A percentile compares a stretch with the other conserved stretches of the same genome.
phyloP scores from a whole-genome alignment of 2,888 invertebrate species.

The Amphimallon solstitiale region DNA sequence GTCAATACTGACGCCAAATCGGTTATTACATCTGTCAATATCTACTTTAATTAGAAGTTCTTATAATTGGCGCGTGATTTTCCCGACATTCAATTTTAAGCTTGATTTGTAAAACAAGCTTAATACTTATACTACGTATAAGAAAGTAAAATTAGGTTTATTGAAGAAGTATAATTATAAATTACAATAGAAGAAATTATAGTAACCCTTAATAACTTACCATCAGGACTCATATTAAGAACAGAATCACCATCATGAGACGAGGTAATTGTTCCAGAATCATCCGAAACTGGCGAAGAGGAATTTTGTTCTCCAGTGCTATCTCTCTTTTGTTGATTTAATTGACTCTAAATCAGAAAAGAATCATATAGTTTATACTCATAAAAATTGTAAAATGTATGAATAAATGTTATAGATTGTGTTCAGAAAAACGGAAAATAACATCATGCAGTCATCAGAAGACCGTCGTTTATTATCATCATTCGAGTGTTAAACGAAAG shows the following conservation, averaged over 20 bases:
- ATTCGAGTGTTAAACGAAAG: too few species aligned
- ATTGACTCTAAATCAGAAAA: background rate
- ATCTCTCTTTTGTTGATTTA: background rate
- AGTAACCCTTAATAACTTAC: conserved; percentile 10
- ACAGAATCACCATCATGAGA: background rate
- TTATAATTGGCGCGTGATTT: too few species aligned
- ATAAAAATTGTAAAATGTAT: background rate
- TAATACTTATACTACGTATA: too few species aligned
- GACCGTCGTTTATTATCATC: conserved; percentile 57
- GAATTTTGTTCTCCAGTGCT: background rate
- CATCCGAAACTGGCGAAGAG: background rate
- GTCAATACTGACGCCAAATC: too few species aligned
- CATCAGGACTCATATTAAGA: conserved; percentile 13
- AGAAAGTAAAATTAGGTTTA: too few species aligned
- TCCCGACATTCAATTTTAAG: too few species aligned
- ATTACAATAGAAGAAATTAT: too few species aligned
- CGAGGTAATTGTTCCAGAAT: background rate
- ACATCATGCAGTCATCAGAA: conserved; percentile 54
- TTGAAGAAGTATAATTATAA: too few species aligned
- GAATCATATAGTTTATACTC: background rate
- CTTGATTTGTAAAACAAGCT: too few species aligned
- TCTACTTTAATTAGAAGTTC: too few species aligned
- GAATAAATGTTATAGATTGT: background rate
- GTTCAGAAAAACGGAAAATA: conserved; percentile 36
- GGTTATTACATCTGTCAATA: too few species aligned